A percentile compares a stretch with the other conserved stretches of the same genome.
phyloP scores from a whole-genome alignment of 2,888 invertebrate species.

The Zhuqinia jingwanae region DNA sequence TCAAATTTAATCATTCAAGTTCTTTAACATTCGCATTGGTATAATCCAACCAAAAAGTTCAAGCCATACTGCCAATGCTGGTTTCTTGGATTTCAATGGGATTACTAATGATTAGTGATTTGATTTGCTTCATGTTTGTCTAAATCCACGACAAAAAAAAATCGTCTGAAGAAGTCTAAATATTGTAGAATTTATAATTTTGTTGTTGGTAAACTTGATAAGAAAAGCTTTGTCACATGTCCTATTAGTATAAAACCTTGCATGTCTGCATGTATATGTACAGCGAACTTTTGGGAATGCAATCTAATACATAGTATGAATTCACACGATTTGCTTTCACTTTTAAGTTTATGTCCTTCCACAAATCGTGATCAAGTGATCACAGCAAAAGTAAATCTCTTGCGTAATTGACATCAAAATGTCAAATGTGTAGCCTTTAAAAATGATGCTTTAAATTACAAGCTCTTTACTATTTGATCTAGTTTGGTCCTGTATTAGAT shows the following conservation, averaged over 20 bases:
- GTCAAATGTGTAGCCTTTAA: too few relatives aligned
- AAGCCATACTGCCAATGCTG: too few relatives aligned
- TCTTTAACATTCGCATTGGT: not conserved
- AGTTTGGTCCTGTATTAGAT: too few relatives aligned
- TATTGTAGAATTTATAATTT: slow-evolving; percentile 48
- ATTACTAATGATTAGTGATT: not conserved
- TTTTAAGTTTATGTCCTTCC: not conserved
- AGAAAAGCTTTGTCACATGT: slow-evolving; percentile 54
- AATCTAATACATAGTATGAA: not conserved
- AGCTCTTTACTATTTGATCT: too few relatives aligned
- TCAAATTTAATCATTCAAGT: not conserved
- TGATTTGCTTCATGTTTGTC: slow-evolving; percentile 42
- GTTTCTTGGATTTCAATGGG: not conserved
- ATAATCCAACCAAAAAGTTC: too few relatives aligned
- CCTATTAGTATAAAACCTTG: not conserved
- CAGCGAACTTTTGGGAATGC: too few relatives aligned
- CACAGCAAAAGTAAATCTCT: too few relatives aligned
- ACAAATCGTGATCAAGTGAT: not conserved
- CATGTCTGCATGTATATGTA: not conserved
- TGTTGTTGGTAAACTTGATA: slow-evolving; percentile 48
- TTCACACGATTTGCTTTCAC: not conserved
- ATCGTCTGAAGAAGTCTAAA: slow-evolving; percentile 56
- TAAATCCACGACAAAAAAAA: slow-evolving; percentile 2
- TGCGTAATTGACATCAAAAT: too few relatives aligned
- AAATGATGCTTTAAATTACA: too few relatives aligned